Percentiles rank a stretch among this genome's conserved stretches.
Conservation (phyloP, 2,797 vertebrate species). For the Alcedo quadribrachys region DNA sequence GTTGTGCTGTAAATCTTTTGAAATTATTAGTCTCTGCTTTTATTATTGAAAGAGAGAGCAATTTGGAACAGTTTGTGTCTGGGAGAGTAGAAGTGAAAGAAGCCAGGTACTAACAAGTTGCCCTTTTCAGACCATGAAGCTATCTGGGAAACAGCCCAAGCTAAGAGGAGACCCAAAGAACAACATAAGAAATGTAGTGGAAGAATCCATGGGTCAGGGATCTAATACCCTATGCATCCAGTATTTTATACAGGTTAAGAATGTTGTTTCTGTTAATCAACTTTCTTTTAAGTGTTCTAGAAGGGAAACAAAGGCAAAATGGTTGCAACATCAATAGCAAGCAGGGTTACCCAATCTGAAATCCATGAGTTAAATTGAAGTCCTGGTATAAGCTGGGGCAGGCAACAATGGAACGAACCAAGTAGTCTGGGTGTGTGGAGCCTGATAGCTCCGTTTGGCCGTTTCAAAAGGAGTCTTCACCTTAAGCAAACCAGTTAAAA, state of each 20-base stretch:
- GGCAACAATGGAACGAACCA: rapidly evolving
- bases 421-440: not conserved
- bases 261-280: not conserved
- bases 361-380: not conserved
- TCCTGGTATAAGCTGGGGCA: not conserved
- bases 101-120: not conserved
- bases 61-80: not conserved
- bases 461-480: not conserved
- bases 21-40: not conserved
- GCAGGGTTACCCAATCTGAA: not conserved
- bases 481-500: not conserved
- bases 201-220: not conserved
- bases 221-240: not conserved
- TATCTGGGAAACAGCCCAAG: not conserved
- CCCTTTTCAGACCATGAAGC: not conserved
- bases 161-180: not conserved
- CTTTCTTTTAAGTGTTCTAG: not conserved
- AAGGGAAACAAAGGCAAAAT: not conserved
- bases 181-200: not conserved
- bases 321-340: not conserved
- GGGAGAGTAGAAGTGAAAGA: not conserved
- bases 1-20: not conserved
- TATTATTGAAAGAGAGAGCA: not conserved
- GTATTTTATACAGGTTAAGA: not conserved
- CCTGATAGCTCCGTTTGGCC: rapidly evolving